These are phyloP conservation scores for Magallana ariakensis DNA, from an alignment of 1,140 invertebrate genomes.

Conservation along the genomic window DNA sequence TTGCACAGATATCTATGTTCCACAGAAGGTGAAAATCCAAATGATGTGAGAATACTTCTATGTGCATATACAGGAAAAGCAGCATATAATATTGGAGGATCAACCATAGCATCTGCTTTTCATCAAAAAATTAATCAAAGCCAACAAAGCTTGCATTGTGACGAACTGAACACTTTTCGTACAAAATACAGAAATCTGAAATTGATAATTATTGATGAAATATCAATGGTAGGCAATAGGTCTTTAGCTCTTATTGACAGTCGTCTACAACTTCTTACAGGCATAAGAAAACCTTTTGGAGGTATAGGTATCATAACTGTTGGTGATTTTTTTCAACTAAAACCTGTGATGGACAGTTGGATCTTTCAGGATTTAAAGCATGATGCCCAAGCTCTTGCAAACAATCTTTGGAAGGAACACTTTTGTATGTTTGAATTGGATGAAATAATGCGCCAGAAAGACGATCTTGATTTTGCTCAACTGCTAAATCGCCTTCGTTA, in stretches of 20 bases:
- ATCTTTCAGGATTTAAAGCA: slow-evolving; percentile 50
- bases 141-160: not conserved
- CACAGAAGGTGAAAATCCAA: slow-evolving; percentile 51
- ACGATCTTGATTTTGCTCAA: slow-evolving; percentile 61
- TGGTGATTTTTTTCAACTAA: slow-evolving; percentile 44
- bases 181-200: slow-evolving; percentile 34
- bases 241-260: not conserved
- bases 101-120: slow-evolving; percentile 40
- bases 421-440: slow-evolving; percentile 53
- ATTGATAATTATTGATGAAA: slow-evolving; percentile 28
- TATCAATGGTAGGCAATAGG: slow-evolving; percentile 36
- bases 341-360: slow-evolving; percentile 56
- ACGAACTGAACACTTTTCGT: slow-evolving; percentile 40
- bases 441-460: slow-evolving; percentile 61
- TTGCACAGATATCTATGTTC: not conserved
- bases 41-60: slow-evolving; percentile 45
- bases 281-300: slow-evolving; percentile 30
- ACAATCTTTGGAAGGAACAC: not conserved
- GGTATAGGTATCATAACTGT: slow-evolving; percentile 44
- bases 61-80: slow-evolving; percentile 57
- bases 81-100: slow-evolving; percentile 44
- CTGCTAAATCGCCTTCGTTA: slow-evolving; percentile 51
- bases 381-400: slow-evolving; percentile 20
- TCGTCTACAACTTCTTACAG: slow-evolving; percentile 40
- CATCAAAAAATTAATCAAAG: slow-evolving; percentile 18